Percentiles rank a stretch among this genome's conserved stretches.
Evolutionary conservation across 64 coral and sea anemone genomes (phyloP).

Genomic region (Montipora foliosa): DNA sequence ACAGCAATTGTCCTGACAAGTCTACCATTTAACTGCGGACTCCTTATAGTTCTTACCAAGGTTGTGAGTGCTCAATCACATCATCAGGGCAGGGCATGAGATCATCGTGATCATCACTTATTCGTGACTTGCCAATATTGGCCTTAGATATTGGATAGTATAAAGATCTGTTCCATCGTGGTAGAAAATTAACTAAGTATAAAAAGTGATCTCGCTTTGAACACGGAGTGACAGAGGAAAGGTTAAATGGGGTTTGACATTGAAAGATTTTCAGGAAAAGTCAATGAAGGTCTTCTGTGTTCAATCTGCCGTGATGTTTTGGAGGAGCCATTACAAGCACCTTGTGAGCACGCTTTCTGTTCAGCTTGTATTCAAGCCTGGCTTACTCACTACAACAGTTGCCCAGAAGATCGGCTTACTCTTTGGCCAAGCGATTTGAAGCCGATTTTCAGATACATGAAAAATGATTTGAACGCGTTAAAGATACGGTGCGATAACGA

Average conservation of each 20-base stretch:
- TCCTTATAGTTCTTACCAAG: too few relatives aligned
- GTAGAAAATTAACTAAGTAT: not conserved
- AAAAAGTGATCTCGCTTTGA: constrained; percentile 29
- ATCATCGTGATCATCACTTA: not conserved
- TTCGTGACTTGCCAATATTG: constrained; percentile 16
- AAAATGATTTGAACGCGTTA: constrained; percentile 84
- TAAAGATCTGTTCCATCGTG: not conserved
- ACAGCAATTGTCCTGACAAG: not conserved
- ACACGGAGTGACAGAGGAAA: not conserved
- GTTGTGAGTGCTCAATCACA: too few relatives aligned
- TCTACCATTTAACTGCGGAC: too few relatives aligned
- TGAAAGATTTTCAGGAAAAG: constrained; percentile 82
- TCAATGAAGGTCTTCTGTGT: constrained; percentile 91
- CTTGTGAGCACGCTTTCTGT: constrained; percentile 89
- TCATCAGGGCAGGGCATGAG: not conserved
- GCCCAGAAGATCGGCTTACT: constrained; percentile 81
- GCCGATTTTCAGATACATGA: constrained; percentile 97
- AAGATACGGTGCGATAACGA: constrained; percentile 91
- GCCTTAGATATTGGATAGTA: not conserved
- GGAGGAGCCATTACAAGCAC: constrained; percentile 87
- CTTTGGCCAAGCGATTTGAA: constrained; percentile 93
- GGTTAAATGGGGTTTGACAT: constrained; percentile 85
- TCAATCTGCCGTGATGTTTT: constrained; percentile 94
- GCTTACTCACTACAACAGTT: constrained; percentile 92
- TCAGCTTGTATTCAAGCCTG: constrained; percentile 84